phyloP scores from a whole-genome alignment of 1,140 invertebrate genomes.

The Drosophila nigromelanica region DNA sequence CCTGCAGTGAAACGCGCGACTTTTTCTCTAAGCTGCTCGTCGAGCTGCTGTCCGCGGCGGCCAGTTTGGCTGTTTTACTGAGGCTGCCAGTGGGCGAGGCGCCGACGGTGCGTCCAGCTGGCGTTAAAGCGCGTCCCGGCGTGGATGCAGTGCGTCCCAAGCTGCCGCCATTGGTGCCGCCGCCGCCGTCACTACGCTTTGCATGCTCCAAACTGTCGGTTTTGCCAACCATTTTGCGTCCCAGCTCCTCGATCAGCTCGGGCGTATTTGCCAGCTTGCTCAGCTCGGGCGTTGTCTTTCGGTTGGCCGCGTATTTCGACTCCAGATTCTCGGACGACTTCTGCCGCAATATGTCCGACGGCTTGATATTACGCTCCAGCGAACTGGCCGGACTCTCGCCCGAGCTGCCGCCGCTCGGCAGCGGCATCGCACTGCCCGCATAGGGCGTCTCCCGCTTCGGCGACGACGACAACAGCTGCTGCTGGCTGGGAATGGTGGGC shows the following conservation, averaged over 20 bases:
- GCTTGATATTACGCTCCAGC: slow-evolving; percentile 82
- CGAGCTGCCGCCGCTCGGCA: slow-evolving; percentile 59
- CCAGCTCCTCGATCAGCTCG: slow-evolving; percentile 80
- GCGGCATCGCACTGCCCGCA: slow-evolving; percentile 69
- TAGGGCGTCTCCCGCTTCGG: slow-evolving; percentile 74
- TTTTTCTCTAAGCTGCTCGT: slow-evolving; percentile 81
- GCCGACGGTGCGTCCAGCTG: slow-evolving; percentile 48
- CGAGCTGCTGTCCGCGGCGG: slow-evolving; percentile 70
- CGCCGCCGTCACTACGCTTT: slow-evolving; percentile 57
- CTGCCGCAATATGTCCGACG: slow-evolving; percentile 80
- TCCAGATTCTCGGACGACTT: slow-evolving; percentile 82
- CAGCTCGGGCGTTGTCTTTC: slow-evolving; percentile 81
- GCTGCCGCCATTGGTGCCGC: slow-evolving; percentile 45
- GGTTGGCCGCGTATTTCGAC: slow-evolving; percentile 66
- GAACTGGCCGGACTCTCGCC: slow-evolving; percentile 80
- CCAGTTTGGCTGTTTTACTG: slow-evolving; percentile 65
- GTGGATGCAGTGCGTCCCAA: slow-evolving; percentile 67
- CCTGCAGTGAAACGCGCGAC: slow-evolving; percentile 67
- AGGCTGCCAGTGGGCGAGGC: slow-evolving; percentile 78
- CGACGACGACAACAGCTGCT: slow-evolving; percentile 66
- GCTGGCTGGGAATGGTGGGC: slow-evolving; percentile 84
- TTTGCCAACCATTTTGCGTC: slow-evolving; percentile 78
- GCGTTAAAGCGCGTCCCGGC: slow-evolving; percentile 50
- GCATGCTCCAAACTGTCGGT: slow-evolving; percentile 76
- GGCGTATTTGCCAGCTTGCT: slow-evolving; percentile 73